phyloP scores from a whole-genome alignment of 2,113 vertebrate species.

The Martes martes region DNA sequence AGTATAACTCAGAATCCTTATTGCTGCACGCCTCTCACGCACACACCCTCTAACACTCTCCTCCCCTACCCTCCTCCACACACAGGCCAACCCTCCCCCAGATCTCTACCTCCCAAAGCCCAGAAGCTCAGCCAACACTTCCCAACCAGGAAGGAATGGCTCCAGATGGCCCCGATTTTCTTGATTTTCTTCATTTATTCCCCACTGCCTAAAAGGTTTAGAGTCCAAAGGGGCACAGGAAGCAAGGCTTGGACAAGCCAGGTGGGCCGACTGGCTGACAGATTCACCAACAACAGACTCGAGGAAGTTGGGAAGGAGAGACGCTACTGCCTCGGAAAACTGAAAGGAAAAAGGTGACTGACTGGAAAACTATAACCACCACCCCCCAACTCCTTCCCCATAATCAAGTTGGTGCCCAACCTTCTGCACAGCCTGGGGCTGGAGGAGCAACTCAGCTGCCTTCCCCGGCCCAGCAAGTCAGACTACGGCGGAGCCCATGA shows the following conservation, averaged over 20 bases:
- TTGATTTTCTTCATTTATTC: not conserved
- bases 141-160: not conserved
- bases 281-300: not conserved
- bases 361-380: not conserved
- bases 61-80: not conserved
- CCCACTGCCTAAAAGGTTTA: not conserved
- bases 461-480: not conserved
- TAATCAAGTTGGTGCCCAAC: not conserved
- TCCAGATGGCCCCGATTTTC: not conserved
- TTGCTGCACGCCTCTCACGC: accelerated
- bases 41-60: not conserved
- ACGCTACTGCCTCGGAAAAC: not conserved
- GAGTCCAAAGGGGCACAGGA: not conserved
- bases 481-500: accelerated
- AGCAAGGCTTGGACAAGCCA: not conserved
- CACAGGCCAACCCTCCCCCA: not conserved
- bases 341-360: not conserved
- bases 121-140: not conserved
- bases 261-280: not conserved
- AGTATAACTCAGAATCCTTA: not conserved
- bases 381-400: not conserved
- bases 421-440: not conserved
- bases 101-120: not conserved
- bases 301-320: not conserved
- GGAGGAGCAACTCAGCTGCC: not conserved